phyloP scores from a whole-genome alignment of 2,113 vertebrate genomes.

The Etia nguti region DNA sequence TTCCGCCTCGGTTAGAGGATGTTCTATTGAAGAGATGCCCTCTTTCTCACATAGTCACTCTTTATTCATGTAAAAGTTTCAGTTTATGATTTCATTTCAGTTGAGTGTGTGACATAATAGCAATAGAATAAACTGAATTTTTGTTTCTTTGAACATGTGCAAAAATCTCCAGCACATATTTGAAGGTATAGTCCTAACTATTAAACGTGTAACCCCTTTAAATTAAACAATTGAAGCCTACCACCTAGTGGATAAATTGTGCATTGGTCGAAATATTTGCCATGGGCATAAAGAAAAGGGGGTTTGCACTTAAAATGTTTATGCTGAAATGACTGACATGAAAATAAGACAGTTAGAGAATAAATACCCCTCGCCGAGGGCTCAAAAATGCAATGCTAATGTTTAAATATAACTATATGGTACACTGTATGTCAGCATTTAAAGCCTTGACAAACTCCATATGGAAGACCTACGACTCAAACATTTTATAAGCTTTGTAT shows the following conservation, averaged over 20 bases:
- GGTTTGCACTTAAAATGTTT: background rate
- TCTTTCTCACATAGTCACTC: background rate
- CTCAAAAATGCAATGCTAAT: background rate
- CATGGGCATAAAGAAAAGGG: background rate
- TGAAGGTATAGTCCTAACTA: background rate
- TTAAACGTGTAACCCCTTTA: background rate
- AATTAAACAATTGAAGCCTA: conserved; percentile 15
- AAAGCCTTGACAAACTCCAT: background rate
- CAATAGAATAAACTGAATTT: background rate
- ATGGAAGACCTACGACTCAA: background rate
- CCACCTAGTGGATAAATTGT: conserved; percentile 56
- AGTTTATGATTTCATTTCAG: background rate
- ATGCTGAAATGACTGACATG: background rate
- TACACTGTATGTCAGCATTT: background rate
- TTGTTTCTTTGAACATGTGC: background rate
- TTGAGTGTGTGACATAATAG: background rate
- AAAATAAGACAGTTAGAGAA: background rate
- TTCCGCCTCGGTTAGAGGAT: background rate
- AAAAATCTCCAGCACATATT: background rate
- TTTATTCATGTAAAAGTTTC: background rate
- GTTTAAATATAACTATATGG: background rate
- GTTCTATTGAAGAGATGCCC: background rate
- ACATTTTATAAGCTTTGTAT: background rate
- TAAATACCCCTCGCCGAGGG: background rate
- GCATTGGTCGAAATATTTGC: too few species aligned